A percentile compares a stretch with the other conserved stretches of the same genome.
Evolutionary conservation across 2,888 invertebrate genomes (phyloP).

Genomic region (Galerucella calmariensis): DNA sequence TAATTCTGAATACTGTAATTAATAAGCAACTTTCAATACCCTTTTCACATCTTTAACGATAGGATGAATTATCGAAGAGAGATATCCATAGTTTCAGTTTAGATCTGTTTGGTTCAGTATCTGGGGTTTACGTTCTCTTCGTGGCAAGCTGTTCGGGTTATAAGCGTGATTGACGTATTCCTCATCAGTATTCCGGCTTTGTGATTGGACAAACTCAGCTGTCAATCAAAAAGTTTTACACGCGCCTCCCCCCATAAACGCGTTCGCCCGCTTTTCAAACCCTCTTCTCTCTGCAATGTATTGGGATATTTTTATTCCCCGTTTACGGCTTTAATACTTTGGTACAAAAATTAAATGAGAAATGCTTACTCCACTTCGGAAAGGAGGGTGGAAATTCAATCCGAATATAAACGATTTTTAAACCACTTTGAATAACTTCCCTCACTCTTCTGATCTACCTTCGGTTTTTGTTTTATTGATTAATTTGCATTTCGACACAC

Average conservation of each 20-base stretch:
- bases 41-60: not conserved
- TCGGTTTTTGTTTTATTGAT: slow-evolving; percentile 31
- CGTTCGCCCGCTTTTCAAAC: slow-evolving; percentile 44
- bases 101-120: slow-evolving; percentile 30
- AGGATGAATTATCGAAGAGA: slow-evolving; percentile 30
- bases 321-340: slow-evolving; percentile 61
- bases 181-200: slow-evolving; percentile 80
- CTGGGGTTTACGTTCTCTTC: slow-evolving; percentile 33
- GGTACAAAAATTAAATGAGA: slow-evolving; percentile 60
- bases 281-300: slow-evolving; percentile 59
- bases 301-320: slow-evolving; percentile 65
- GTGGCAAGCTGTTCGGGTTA: slow-evolving; percentile 32
- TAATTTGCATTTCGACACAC: slow-evolving; percentile 30
- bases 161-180: slow-evolving; percentile 76
- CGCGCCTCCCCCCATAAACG: slow-evolving; percentile 60
- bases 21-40: not conserved
- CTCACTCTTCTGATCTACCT: slow-evolving; percentile 31
- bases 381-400: slow-evolving; percentile 63
- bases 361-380: slow-evolving; percentile 44
- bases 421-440: slow-evolving; percentile 58
- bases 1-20: not conserved
- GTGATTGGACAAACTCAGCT: slow-evolving; percentile 83
- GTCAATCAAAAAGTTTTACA: slow-evolving; percentile 78
- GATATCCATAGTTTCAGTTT: slow-evolving; percentile 36
- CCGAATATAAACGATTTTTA: slow-evolving; percentile 66